Evolutionary conservation across 1,140 invertebrate species (phyloP), one percentile per base, ranked within the genome.

Genomic region (Schmidtea mediterranea): DNA sequence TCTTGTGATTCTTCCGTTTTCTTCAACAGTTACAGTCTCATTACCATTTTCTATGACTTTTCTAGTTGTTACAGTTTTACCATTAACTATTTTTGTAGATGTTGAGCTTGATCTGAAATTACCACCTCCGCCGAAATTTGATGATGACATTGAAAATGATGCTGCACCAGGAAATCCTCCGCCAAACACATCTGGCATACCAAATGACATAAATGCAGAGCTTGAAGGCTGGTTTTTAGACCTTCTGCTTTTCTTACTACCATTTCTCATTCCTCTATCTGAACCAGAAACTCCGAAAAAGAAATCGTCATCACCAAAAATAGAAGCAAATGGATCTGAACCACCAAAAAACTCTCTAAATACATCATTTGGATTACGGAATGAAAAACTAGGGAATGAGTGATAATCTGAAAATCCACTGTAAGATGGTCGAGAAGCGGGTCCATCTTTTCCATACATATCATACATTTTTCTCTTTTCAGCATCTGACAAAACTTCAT

Each of bases 401-500:
- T 45, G 15, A 45, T 21, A 21, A 21, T 21, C 26, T 70, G 62
- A 47, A 56, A 21, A 48, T 49, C 53, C 46, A 71, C 62, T 23
- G 69, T 68, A 48, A 69, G 59, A 69, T 56, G 48, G 61, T 55
- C 58, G 58, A 38, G 58, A 54, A 18, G 66, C 66, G 51, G 89
- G 68, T 22, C 82, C 83, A 55, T 87, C 82, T 62, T 83, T 83
- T 45, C 87, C 87, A 69, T 82, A 87, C 57, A 80, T 78, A 65
- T 95, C 87, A 60, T 95, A 94, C 45, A 86, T 59, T 21, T 59
- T 57, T 19, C 70, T 54, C 53, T 73, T 72, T 49, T 72, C 62
- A 46, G 62, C 71, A 71, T 98, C 89, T 55, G 80, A 87, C 23
- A 97, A 71, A 23, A 98, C 83, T 78, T 97, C 89, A 67, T 97